Conservation (phyloP, 1,140 invertebrate genomes). For the Telenomus remus region DNA sequence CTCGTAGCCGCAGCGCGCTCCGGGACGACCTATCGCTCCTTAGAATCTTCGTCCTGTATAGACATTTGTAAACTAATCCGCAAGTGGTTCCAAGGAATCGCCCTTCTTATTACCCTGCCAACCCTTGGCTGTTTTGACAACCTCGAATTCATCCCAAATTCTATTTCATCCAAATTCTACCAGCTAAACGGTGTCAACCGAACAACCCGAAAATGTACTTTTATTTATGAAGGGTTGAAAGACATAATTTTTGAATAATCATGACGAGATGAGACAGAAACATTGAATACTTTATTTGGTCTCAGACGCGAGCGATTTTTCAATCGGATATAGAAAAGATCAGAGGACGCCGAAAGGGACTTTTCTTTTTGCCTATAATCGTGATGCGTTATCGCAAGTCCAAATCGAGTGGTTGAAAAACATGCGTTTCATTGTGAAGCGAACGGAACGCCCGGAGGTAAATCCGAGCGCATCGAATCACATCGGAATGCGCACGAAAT, state of each 20-base stretch:
- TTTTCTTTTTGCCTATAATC: constrained; percentile 11
- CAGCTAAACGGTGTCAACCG: no score
- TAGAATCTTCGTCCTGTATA: constrained; percentile 54
- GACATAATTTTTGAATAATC: no score
- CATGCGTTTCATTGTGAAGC: constrained; percentile 29
- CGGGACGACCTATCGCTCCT: constrained; percentile 47
- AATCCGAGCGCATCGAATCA: constrained; percentile 29
- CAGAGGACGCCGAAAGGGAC: constrained; percentile 22
- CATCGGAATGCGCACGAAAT: constrained; percentile 24
- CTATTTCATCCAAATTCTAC: no score
- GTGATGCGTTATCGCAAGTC: no score
- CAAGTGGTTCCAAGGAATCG: constrained; percentile 34
- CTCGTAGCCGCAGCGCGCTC: constrained; percentile 26
- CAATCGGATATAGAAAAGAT: constrained; percentile 3
- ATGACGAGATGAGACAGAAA: no score
- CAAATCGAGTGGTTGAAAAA: no score
- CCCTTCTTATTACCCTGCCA: constrained; percentile 22
- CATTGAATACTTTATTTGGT: no score
- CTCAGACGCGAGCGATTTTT: no score
- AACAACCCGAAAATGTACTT: no score
- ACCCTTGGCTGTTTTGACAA: no score
- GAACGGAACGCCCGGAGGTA: constrained; percentile 2
- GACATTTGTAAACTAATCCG: constrained; percentile 55
- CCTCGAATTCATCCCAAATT: no score
- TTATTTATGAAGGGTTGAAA: no score